A percentile compares a stretch with the other conserved stretches of the same genome.
Evolutionary conservation across 2,888 invertebrate species (phyloP).

Genomic region (Nematopogon swammerdamellus): DNA sequence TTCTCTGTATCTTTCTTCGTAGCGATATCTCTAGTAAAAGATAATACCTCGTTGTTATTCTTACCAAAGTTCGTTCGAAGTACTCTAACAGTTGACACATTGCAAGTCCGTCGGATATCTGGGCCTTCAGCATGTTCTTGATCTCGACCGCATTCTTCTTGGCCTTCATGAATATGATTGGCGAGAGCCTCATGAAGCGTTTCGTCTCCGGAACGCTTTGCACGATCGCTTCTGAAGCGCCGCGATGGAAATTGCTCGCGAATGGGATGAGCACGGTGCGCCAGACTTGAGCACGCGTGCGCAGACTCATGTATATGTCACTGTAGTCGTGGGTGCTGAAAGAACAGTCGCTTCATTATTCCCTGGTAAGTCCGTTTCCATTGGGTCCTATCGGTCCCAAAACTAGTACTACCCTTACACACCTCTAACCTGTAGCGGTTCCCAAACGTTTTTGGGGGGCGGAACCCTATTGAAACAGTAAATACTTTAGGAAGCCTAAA

Average conservation of each 20-base stretch:
- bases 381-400: no score
- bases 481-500: no score
- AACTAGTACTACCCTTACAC: no score
- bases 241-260: conserved; percentile 65
- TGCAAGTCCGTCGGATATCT: conserved; percentile 84
- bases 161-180: conserved; percentile 82
- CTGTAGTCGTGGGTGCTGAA: conserved; percentile 67
- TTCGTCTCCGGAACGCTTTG: conserved; percentile 58
- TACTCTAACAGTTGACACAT: conserved; percentile 82
- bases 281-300: conserved; percentile 62
- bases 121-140: conserved; percentile 79
- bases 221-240: conserved; percentile 69
- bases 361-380: no score
- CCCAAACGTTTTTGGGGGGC: no score
- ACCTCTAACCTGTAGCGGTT: no score
- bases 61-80: conserved; percentile 24
- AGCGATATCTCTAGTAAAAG: no score
- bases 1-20: no score
- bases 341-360: no score
- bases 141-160: conserved; percentile 80
- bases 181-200: conserved; percentile 65
- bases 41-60: no score
- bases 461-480: no score
- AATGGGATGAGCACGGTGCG: conserved; percentile 66
- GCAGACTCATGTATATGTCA: conserved; percentile 67